Evolutionary conservation across 2,797 vertebrate species (phyloP).

Genomic region (Characodon lateralis): DNA sequence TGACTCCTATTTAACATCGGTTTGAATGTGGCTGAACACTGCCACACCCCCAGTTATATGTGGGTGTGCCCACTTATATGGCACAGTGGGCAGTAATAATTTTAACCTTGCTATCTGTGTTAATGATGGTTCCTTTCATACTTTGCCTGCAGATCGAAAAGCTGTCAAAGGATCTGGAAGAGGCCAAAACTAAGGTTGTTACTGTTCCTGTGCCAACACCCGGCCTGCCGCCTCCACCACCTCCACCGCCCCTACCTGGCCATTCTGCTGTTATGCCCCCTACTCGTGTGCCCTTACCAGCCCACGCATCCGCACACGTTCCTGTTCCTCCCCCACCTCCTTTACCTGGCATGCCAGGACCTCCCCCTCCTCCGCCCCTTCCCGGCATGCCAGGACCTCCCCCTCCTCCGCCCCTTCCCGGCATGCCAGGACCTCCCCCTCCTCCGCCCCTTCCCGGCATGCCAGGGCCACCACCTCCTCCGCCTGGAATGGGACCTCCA

Average conservation of each 20-base stretch:
- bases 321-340: slow-evolving; percentile 62
- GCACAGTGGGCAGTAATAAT: too few relatives aligned
- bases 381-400: slow-evolving; percentile 54
- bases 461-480: slow-evolving; percentile 8
- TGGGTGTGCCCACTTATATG: too few relatives aligned
- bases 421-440: slow-evolving; percentile 51
- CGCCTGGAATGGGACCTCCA: slow-evolving; percentile 59
- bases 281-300: slow-evolving; percentile 54
- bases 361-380: slow-evolving; percentile 71
- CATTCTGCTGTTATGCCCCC: slow-evolving; percentile 55
- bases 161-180: slow-evolving; percentile 85
- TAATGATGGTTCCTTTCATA: not conserved
- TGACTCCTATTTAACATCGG: too few relatives aligned
- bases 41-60: too few relatives aligned
- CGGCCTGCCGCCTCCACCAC: slow-evolving; percentile 50
- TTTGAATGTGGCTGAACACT: too few relatives aligned
- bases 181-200: slow-evolving; percentile 81
- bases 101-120: not conserved
- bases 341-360: slow-evolving; percentile 49
- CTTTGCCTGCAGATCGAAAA: slow-evolving; percentile 76
- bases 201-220: slow-evolving; percentile 70
- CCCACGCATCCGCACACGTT: slow-evolving; percentile 4
- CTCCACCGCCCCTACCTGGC: slow-evolving; percentile 50
- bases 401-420: slow-evolving; percentile 71
- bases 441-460: slow-evolving; percentile 74